Base-by-base conservation (phyloP, 2,888 invertebrate species). In the Lasioglossum morio region DNA sequence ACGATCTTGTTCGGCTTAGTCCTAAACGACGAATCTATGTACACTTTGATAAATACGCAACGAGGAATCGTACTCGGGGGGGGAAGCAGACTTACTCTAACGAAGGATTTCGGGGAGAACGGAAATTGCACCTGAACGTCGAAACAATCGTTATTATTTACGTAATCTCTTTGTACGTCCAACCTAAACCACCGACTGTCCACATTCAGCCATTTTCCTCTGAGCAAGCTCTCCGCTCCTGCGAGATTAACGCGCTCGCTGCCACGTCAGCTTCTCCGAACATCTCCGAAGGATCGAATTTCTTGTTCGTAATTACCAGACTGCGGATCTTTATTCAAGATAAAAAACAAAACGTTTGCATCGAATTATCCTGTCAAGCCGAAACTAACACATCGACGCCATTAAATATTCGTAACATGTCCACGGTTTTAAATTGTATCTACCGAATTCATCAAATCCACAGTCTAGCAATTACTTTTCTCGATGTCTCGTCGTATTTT, bases 11-110 rank as follows among this genome's bases (percentile, higher is more conserved):
- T 34, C 37, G 19, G 19, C 37, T 23, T 69, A 5, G 19, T 37
- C 37, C 69, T 69, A 37, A 23, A 69, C 69, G 69, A 69, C 37
- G 69, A 14, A 4, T 69, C 69, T 66, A 66, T 66, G 23, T 66
- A 66, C 69, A 37, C 37, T 34, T 69, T 23, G 37, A 69, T 23
- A 69, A 69, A 69, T 37, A n/a, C 16, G 79, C 57, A 76, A 84
- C 69, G 66, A 53, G 74, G 46, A 19, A 23, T 34, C 79, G 75
- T 23, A 23, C 23, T 23, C 69, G 37, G 10, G 34, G 37, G 10
- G 34, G 69, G 23, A 19, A 57, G 63, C 77, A 30, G 48, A 53
- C 63, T 79, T 76, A 69, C 60, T 43, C 66, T 43, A 46, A 43
- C 60, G 40, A 48, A 76, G 60, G 60, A 76, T 30, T 43, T 43